Evolutionary conservation across 2,797 vertebrate species (phyloP), one percentile per base, ranked within the genome.

Genomic region (Sibirionetta formosa): DNA sequence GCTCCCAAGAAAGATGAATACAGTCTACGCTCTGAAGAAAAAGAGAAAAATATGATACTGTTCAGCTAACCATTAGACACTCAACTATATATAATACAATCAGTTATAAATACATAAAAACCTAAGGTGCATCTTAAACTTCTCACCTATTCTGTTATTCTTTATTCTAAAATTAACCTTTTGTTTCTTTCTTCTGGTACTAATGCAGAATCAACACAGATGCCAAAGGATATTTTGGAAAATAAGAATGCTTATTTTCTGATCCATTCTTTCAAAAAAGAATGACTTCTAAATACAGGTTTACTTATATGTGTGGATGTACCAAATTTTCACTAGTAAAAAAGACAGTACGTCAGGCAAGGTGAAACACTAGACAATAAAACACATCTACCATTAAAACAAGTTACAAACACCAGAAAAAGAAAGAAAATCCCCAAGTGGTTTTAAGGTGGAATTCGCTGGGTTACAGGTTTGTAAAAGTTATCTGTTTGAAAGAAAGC

Each of bases 1-100:
- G 98, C 91, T 99, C 99, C 99, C 99, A 99, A 18, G 99, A 99
- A 97, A 99, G 99, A 90, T 99, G 99, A 83, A 99, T 99, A 2
- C 98, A 99, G 77, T 99, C 99, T 17, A 97, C 98, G 22, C 98
- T 99, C 99, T 99, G 87, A 48, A 81, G 42, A 72, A 58, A 72
- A 72, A 77, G 64, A 68, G 35, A 91, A 44, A 89, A 65, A 44
- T n/a, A 19, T 9, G 18, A 56, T 27, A 33, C n/a, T 2, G 31
- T 35, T 42, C 40, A 58, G 42, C 8, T 56, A 83, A 60, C 8
- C 26, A 53, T 35, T 29, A 82, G 23, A 54, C 14, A 60, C 22
- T 58, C 3, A 1, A 64, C 75, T 18, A 66, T 3, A 61, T 4
- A 44, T 20, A 56, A 40, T 53, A 29, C 6, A 29, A 7, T 23